These are phyloP conservation scores for Pseudomyrmex sp. DNA, from an alignment of 1,140 invertebrate genomes.

Conservation along the genomic window DNA sequence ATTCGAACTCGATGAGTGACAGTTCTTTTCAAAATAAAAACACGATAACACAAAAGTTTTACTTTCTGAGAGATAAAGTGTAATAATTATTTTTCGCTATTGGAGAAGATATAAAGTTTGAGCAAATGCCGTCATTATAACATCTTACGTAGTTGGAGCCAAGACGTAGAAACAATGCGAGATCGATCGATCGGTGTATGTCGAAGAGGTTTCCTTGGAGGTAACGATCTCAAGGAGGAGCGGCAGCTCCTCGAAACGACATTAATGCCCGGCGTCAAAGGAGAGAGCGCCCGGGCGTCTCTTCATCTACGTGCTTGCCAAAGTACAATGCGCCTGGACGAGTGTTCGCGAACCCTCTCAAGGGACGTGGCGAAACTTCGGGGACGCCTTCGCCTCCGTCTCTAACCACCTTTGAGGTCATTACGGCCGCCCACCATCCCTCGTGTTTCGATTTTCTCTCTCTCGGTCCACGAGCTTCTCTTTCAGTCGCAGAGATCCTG, in stretches of 20 bases:
- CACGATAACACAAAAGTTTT: conserved; percentile 12
- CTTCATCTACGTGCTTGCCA: conserved; percentile 39
- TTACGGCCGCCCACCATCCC: conserved; percentile 34
- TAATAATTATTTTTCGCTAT: conserved; percentile 15
- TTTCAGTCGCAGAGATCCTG: conserved; percentile 1
- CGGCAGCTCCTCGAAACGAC: conserved; percentile 45
- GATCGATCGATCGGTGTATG: conserved; percentile 22
- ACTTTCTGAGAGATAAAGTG: background rate
- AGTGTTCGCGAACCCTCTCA: conserved; percentile 31
- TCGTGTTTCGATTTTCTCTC: conserved; percentile 24
- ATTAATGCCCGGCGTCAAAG: conserved; percentile 68
- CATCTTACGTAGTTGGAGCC: background rate
- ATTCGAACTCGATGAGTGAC: conserved; percentile 73
- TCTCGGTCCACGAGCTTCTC: background rate
- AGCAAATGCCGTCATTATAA: conserved; percentile 1
- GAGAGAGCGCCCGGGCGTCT: background rate
- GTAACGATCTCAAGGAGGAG: conserved; percentile 32
- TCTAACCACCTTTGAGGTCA: conserved; percentile 65
- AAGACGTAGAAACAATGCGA: background rate
- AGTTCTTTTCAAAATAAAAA: background rate
- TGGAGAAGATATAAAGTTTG: conserved; percentile 24
- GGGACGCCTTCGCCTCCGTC: conserved; percentile 47
- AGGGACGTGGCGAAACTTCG: conserved; percentile 57
- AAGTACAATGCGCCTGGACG: conserved; percentile 52
- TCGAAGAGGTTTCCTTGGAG: background rate